These are phyloP conservation scores for Pempheris klunzingeri DNA, from an alignment of 2,797 vertebrate species.

Conservation along the genomic window DNA sequence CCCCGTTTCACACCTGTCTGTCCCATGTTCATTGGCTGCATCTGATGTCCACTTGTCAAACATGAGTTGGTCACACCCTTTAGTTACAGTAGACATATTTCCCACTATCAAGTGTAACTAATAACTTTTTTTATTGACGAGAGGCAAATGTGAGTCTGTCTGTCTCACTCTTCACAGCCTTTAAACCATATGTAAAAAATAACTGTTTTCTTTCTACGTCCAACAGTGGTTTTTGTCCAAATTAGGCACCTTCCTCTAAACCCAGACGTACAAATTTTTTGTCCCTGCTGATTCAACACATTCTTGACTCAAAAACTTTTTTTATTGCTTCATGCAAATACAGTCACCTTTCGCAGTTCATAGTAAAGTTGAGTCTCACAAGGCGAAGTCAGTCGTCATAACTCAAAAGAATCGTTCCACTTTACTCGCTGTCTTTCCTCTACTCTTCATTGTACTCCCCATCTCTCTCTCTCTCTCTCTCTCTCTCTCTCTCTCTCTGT, in stretches of 20 bases:
- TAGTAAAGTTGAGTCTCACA: background rate
- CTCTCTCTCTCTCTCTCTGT: background rate
- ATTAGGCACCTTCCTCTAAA: background rate
- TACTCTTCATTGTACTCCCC: background rate
- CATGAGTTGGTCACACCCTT: background rate
- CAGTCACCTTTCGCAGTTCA: background rate
- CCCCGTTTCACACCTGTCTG: background rate
- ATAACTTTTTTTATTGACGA: background rate
- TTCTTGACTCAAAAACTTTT: background rate
- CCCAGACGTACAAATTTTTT: background rate
- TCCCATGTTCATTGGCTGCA: background rate
- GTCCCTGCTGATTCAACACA: background rate
- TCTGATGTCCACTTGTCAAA: conserved; percentile 7
- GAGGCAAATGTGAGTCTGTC: no score
- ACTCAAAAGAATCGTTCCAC: background rate
- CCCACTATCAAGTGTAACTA: background rate
- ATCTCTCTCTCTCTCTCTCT: background rate
- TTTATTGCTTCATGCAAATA: background rate
- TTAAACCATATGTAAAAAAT: background rate
- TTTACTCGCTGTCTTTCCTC: background rate
- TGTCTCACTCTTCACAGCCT: background rate
- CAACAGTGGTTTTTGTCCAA: background rate
- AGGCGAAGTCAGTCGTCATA: background rate
- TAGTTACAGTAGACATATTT: background rate
- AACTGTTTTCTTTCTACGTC: background rate